Base-by-base conservation (phyloP, 2,797 vertebrate genomes). In the Miichthys miiuy region DNA sequence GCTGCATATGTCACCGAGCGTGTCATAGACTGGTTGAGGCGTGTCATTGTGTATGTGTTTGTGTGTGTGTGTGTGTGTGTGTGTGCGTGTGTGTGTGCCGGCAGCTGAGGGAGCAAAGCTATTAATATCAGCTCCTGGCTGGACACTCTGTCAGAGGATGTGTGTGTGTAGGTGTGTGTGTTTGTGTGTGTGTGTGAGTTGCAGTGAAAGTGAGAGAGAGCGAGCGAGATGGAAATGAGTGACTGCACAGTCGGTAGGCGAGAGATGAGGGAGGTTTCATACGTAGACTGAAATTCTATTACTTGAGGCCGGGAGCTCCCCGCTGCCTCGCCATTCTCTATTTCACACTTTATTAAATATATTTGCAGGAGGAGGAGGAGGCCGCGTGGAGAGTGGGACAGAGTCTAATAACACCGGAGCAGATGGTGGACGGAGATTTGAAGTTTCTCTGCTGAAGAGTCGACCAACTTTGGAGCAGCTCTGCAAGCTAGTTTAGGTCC, bases 101-200 rank as follows among this genome's bases (percentile, higher is more conserved):
- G 61, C 66, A 75, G 79, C 83, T 67, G 79, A 73, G 79, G 87
- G 75, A 85, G 68, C 46, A n/a, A 47, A 76, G 84, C 84, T 92
- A 92, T 92, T 92, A 91, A 91, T 91, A 91, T 88, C 81, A 79
- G 75, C 76, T 83, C 69, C 75, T 90, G 78, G 83, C 80, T 79
- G 72, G 77, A 87, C 80, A 66, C 77, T 86, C 85, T 74, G 63
- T 88, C 82, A 88, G 78, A 63, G 69, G 58, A 72, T 77, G 71
- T 79, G 9, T 12, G 63, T 38, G 52, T 73, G 57, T 60, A 63
- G 64, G 56, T 61, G 27, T 48, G 61, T 58, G 66, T 48, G 44
- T 55, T 54, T 57, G 60, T 61, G 74, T 77, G 68, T 65, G 41
- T 77, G 73, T 64, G 52, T 65, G 34, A 9, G 8, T 38, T 34